Base-by-base conservation (phyloP, 2,888 invertebrate species). In the Linnaemya tessellans region DNA sequence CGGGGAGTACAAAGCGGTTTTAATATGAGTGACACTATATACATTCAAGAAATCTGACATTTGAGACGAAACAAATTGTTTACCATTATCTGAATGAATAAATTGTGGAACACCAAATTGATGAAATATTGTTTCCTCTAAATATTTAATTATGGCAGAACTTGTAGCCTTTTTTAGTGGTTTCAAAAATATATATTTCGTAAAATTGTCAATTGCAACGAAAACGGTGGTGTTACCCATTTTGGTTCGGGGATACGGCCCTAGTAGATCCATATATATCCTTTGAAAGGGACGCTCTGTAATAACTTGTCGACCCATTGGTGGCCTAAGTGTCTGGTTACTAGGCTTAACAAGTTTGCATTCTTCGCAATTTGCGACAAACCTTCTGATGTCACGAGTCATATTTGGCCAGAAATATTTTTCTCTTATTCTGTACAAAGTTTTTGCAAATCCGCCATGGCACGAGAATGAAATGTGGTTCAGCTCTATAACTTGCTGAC, bases 201-300 rank as follows among this genome's bases (percentile, higher is more conserved):
- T 15, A 56, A 56, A 56, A 15, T 56, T 13, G 10, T 56, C 56
- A 7, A 56, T 10, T 7, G 56, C 56, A 25, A 15, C 25, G 25
- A 56, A 25, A 15, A 56, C 15, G 9, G 25, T 56, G 25, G 7
- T 13, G 18, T 60, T 60, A 3, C 60, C 60, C 0, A 13, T 1
- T 60, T 60, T 60, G 2, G 60, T 60, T 1, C 60, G 4, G 10
- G 60, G 60, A 8, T 60, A 60, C 35, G 60, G 60, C 0, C 60
- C n/a, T 1, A 60, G n/a, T 18, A 60, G 20, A 11, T 35, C 60
- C 5, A 18, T 35, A 60, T 60, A 35, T 18, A 60, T 7, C 3
- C 60, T 60, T 18, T 60, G 60, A 60, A 60, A 60, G 1, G 35
- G 35, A 9, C 60, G n/a, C 10, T 60, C 60, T 8, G 60, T 60